A percentile compares a stretch with the other conserved stretches of the same genome.
Evolutionary conservation across 2,113 vertebrate genomes (phyloP).

Genomic region (Madoqua kirkii): DNA sequence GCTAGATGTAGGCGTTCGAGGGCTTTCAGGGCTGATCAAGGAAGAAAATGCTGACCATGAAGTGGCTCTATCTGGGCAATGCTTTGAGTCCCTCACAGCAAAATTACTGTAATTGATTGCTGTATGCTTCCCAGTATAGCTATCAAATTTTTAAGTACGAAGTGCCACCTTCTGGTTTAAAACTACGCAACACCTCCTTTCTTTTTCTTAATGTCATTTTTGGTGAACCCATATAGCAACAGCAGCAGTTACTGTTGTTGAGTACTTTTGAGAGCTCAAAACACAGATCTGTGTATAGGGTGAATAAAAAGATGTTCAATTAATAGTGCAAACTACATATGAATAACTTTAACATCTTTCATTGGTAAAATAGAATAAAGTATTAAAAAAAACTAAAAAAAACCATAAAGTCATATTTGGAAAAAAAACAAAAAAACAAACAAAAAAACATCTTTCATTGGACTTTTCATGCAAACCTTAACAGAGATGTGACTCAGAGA

Average conservation of each 20-base stretch:
- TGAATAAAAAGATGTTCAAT: constrained; percentile 77
- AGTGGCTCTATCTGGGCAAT: neutral
- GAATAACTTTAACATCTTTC: constrained; percentile 73
- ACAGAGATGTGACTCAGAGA: constrained; percentile 70
- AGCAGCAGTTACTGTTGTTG: constrained; percentile 74
- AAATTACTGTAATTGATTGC: constrained; percentile 88
- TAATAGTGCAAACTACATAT: constrained; percentile 71
- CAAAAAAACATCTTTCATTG: no score
- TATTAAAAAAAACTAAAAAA: no score
- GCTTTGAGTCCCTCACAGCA: neutral
- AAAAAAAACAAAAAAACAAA: no score
- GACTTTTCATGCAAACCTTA: constrained; percentile 69
- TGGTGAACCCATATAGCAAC: constrained; percentile 68
- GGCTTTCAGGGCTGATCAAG: neutral
- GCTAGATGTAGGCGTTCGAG: neutral
- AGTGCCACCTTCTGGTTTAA: constrained; percentile 76
- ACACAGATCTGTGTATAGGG: constrained; percentile 68
- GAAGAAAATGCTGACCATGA: neutral
- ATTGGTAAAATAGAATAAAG: no score
- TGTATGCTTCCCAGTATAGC: constrained; percentile 73
- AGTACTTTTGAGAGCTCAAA: constrained; percentile 69
- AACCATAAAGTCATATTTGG: no score
- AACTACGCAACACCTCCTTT: constrained; percentile 71
- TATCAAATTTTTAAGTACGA: constrained; percentile 64
- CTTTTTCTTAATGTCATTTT: constrained; percentile 72